Percentiles rank a stretch among this genome's conserved stretches.
These are phyloP conservation scores for Apaloderma vittatum DNA, from an alignment of 2,113 vertebrate species.

Conservation along the genomic window DNA sequence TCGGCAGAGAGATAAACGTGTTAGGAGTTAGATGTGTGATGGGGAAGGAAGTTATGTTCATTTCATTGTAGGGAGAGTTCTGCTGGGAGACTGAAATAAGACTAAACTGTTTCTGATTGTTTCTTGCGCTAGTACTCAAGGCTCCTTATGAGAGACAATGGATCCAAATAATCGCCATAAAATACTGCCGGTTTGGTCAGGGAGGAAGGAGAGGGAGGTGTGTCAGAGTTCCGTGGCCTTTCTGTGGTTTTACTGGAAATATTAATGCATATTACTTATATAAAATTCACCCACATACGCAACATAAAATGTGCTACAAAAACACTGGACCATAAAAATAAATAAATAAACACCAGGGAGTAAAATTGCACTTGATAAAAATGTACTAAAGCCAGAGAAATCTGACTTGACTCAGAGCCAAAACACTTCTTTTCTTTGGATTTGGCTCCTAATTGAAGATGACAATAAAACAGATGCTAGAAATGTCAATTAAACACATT, in stretches of 20 bases:
- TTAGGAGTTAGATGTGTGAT: not conserved
- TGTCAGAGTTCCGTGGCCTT: not conserved
- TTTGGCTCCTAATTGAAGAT: conserved; percentile 47
- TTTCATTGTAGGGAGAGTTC: not conserved
- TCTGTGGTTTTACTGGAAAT: not conserved
- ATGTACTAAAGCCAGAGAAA: conserved; percentile 32
- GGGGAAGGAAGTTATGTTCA: not conserved
- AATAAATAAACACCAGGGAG: not conserved
- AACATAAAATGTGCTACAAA: not conserved
- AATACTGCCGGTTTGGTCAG: not conserved
- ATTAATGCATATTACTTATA: not conserved
- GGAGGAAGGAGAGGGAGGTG: not conserved
- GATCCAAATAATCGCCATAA: not conserved
- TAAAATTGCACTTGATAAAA: conserved; percentile 29
- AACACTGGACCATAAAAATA: not conserved
- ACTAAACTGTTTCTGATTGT: not conserved
- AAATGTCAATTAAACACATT: conserved; percentile 50
- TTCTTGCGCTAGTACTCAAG: not conserved
- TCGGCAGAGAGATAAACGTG: not conserved
- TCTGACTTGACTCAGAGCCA: conserved; percentile 32
- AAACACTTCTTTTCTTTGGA: conserved; percentile 45
- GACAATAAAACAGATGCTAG: conserved; percentile 57
- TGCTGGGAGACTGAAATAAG: not conserved
- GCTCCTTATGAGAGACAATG: not conserved
- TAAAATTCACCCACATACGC: not conserved